Evolutionary conservation across 2,888 invertebrate species (phyloP).

Genomic region (Toxonevra muliebris): DNA sequence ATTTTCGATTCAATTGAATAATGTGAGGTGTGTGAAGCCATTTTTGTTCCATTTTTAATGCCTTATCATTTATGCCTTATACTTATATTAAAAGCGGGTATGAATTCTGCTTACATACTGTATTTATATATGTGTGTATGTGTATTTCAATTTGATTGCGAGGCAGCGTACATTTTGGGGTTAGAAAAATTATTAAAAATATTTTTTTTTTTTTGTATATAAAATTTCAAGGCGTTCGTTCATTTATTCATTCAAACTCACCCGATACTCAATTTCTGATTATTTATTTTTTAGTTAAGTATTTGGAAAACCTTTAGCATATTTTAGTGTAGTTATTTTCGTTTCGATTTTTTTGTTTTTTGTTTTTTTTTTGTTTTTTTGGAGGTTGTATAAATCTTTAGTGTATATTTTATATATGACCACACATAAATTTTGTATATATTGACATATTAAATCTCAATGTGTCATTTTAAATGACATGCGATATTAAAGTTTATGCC

Average conservation of each 20-base stretch:
- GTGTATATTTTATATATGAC: slow-evolving; percentile 36
- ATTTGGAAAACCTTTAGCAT: no score
- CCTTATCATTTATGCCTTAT: slow-evolving; percentile 16
- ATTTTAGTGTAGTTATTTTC: no score
- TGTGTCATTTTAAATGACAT: slow-evolving; percentile 55
- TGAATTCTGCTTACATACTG: no score
- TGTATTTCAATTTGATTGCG: no score
- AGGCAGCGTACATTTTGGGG: not conserved
- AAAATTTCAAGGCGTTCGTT: not conserved
- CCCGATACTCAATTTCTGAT: slow-evolving; percentile 19
- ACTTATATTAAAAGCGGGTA: no score
- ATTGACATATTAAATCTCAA: slow-evolving; percentile 62
- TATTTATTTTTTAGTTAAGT: no score
- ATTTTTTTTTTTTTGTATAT: no score
- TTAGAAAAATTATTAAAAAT: not conserved
- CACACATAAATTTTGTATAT: slow-evolving; percentile 55
- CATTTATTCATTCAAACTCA: not conserved
- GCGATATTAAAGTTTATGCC: slow-evolving; percentile 53
- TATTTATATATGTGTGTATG: not conserved
- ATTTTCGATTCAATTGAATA: slow-evolving; percentile 15
- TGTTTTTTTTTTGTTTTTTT: slow-evolving; percentile 8
- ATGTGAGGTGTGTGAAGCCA: slow-evolving; percentile 41
- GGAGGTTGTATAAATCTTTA: slow-evolving; percentile 40
- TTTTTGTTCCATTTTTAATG: slow-evolving; percentile 40
- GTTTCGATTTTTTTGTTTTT: slow-evolving; percentile 6